Base-by-base conservation (phyloP, 2,888 invertebrate genomes). In the Kryphioiulus occultus region DNA sequence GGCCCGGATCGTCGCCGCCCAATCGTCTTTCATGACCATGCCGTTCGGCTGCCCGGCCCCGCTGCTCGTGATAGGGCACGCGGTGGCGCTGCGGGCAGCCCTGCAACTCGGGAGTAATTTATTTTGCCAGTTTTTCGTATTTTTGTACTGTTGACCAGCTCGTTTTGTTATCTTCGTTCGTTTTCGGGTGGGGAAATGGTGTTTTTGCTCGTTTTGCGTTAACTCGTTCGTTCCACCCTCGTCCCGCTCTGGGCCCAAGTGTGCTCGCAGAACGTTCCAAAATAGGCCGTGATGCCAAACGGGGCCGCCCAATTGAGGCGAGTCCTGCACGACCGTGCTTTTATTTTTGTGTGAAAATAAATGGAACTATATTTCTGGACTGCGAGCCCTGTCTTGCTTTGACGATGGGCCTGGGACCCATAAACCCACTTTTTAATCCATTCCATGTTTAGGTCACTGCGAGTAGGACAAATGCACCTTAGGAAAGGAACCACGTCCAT, bases 321-420 rank as follows among this genome's bases (percentile, higher is more conserved):
- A 2, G 17, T 17, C 17, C 17, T 19, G n/a, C 59, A 59, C 15
- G 19, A n/a, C n/a, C 68, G 68, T 68, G 68, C 68, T 68, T 68
- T 68, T 68, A 68, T 68, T 68, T 68, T 68, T 68, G 68, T 68
- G 68, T 68, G 26, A 68, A 68, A 68, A 68, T 68, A 68, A 68
- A 68, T 68, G 68, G 22, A n/a, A 68, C 68, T 68, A 68, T 68
- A 68, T 68, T 68, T 68, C 68, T 68, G 68, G 68, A 68, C 22
- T 68, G 9, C 9, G 68, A 9, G 59, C 19, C n/a, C 19, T 68
- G 19, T 22, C 22, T 26, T 47, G 10, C 1, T 47, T 47, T 1
- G 17, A 1, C 10, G 47, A 2, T 68, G 1, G 9, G n/a, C n/a
- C 4, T 68, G 1, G n/a, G 68, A 26, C n/a, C 22, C 5, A 26